Evolutionary conservation across 1,140 invertebrate genomes (phyloP).

Genomic region (Ylistrum balloti): DNA sequence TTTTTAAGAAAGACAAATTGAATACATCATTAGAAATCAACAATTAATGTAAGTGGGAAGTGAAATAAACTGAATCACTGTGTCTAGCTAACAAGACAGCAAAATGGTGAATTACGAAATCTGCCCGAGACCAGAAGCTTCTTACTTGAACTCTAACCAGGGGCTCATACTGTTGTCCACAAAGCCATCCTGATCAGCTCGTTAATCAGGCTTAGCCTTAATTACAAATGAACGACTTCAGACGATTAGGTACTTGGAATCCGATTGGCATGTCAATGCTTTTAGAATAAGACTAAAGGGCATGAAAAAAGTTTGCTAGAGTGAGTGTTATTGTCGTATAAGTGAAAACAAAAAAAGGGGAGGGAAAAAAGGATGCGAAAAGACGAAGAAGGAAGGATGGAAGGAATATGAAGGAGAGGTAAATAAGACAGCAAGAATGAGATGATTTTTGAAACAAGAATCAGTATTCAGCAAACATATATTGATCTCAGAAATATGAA

Average conservation of each 20-base stretch:
- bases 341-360: neutral
- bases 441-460: no score
- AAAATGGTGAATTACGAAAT: neutral
- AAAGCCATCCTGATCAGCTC: neutral
- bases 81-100: neutral
- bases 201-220: slow-evolving; percentile 16
- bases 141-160: neutral
- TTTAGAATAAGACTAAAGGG: neutral
- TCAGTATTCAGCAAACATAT: no score
- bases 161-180: neutral
- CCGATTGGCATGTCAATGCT: neutral
- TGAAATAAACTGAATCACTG: no score
- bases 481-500: neutral
- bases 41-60: no score
- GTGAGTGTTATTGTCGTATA: neutral
- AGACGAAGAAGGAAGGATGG: neutral
- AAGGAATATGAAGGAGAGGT: slow-evolving; percentile 4
- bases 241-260: neutral
- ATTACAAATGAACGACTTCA: slow-evolving; percentile 1
- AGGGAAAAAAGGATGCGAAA: no score
- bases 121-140: neutral
- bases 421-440: neutral
- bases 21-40: no score
- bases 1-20: no score
- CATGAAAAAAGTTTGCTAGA: neutral